Evolutionary conservation across 2,113 vertebrate genomes (phyloP), one percentile per base, ranked within the genome.

Genomic region (Hippocampus barbouri): DNA sequence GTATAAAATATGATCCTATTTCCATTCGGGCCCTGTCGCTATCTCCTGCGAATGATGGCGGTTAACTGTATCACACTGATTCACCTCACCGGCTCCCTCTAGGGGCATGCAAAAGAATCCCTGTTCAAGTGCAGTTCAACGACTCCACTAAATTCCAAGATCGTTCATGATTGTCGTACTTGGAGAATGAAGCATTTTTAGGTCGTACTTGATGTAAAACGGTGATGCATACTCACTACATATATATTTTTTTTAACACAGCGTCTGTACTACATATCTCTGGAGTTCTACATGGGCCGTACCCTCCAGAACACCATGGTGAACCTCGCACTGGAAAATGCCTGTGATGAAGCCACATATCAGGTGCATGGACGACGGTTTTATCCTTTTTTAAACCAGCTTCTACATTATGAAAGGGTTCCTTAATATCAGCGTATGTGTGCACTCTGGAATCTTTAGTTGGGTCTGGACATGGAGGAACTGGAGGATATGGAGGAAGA

Each of bases 381-480:
- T 70, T 56, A 40, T 64, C 43, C 12, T 45, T 14, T 53, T 21
- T 61, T 64, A 30, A 10, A 41, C 54, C 7, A 21, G 23, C 30
- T 38, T 62, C 2, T 5, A 65, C 27, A n/a, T 14, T n/a, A 5
- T 60, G 45, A 47, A 54, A 2, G 3, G 16, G 18, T 8, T 43
- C 20, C 27, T n/a, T 66, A 72, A 69, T 38, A 61, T 63, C 1
- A 53, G 34, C 21, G 0, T 3, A 20, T 68, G 18, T 68, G 41
- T 69, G 20, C 64, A 8, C 23, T 51, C 3, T 21, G 74, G 34
- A 61, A 23, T 59, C 10, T 74, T 9, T 65, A 97, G 95, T 79
- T 97, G 86, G 95, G 95, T 78, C 81, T 97, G 77, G 95, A 97
- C 77, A 95, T 97, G 94, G 95, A 97, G 76, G 95, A 97, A 56